phyloP scores from a whole-genome alignment of 1,140 invertebrate genomes.

The Drosophila novamexicana region DNA sequence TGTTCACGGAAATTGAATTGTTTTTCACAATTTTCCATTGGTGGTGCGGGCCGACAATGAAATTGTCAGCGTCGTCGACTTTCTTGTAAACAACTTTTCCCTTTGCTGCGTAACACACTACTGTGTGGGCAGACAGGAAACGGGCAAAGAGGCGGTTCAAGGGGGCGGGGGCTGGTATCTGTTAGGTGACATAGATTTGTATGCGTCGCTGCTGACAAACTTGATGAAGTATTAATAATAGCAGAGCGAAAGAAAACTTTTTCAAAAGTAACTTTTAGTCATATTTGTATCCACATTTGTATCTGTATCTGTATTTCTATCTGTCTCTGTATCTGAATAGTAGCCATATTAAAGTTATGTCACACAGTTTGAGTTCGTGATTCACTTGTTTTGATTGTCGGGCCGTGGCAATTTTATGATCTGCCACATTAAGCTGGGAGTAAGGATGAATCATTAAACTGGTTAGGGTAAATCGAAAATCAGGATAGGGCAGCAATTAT shows the following conservation, averaged over 20 bases:
- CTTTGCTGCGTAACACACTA: conserved; percentile 12
- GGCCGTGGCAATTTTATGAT: conserved; percentile 11
- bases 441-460: conserved; percentile 19
- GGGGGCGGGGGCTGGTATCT: neutral
- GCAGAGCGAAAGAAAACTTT: conserved; percentile 28
- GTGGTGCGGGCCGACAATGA: conserved; percentile 34
- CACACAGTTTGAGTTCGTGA: conserved; percentile 34
- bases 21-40: conserved; percentile 61
- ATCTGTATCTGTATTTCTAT: neutral
- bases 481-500: neutral
- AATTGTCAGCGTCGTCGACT: conserved; percentile 55
- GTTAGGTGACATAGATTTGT: conserved; percentile 57
- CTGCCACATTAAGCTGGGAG: neutral
- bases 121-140: neutral
- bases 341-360: conserved; percentile 59
- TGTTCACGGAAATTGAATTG: conserved; percentile 76
- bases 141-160: neutral
- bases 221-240: conserved; percentile 77
- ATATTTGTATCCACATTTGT: conserved; percentile 10
- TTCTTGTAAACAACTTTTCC: conserved; percentile 73
- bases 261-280: conserved; percentile 25
- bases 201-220: conserved; percentile 43
- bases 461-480: neutral
- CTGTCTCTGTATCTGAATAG: conserved; percentile 27
- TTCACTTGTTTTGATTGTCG: conserved; percentile 26